A percentile compares a stretch with the other conserved stretches of the same genome.
Evolutionary conservation across 2,888 invertebrate genomes (phyloP).

Genomic region (Physocephala rufipes): DNA sequence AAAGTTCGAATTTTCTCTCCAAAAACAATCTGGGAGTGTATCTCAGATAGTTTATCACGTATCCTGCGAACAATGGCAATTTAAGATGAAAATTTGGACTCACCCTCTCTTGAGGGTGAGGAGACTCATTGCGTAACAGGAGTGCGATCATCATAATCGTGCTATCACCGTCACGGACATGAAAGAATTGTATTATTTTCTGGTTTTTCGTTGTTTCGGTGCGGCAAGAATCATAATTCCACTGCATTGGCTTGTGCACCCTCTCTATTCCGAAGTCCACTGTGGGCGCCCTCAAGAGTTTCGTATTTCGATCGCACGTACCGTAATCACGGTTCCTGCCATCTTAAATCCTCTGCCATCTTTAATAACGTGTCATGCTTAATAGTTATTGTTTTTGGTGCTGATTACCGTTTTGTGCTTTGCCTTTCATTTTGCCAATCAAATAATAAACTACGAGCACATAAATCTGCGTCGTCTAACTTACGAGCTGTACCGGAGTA

Average conservation of each 20-base stretch:
- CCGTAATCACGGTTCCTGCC: neutral
- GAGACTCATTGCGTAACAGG: constrained; percentile 26
- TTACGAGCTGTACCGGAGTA: constrained; percentile 17
- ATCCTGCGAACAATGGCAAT: constrained; percentile 11
- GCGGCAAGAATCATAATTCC: constrained; percentile 22
- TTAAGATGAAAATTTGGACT: constrained; percentile 29
- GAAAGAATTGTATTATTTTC: neutral
- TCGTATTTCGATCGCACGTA: constrained; percentile 5
- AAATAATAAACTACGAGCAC: no score
- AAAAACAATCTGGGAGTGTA: constrained; percentile 5
- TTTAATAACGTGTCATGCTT: constrained; percentile 39
- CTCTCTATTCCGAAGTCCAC: constrained; percentile 19
- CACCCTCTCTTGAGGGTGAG: constrained; percentile 16
- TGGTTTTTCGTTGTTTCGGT: constrained; percentile 9
- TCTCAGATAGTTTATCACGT: neutral
- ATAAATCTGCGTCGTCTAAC: constrained; percentile 19
- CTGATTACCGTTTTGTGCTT: neutral
- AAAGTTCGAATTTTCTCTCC: constrained; percentile 7
- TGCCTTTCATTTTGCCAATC: constrained; percentile 21
- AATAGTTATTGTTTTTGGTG: constrained; percentile 47
- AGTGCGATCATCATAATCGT: constrained; percentile 5
- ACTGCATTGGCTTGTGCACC: no score
- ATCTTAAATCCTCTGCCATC: no score
- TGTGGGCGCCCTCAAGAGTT: constrained; percentile 24
- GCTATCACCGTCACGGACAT: constrained; percentile 22